A percentile compares a stretch with the other conserved stretches of the same genome.
phyloP scores from a whole-genome alignment of 35 echinoderm and acorn worm species.

The Holothuria glaberrima region DNA sequence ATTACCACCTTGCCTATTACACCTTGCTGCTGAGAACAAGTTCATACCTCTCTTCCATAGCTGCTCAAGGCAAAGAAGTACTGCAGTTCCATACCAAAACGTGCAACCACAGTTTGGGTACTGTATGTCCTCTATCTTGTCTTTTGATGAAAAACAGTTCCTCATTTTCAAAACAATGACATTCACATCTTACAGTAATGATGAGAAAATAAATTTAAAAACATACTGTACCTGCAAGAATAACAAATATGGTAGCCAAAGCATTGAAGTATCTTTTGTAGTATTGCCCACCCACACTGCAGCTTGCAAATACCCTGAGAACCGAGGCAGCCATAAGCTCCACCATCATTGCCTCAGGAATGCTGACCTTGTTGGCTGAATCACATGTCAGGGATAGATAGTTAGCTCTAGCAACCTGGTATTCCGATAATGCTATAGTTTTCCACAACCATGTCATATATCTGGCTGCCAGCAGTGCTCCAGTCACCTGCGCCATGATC shows the following conservation, averaged over 20 bases:
- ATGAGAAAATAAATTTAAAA: too few relatives aligned
- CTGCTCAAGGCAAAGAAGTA: too few relatives aligned
- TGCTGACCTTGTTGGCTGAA: slow-evolving; percentile 38
- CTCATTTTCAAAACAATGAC: too few relatives aligned
- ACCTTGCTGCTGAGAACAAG: too few relatives aligned
- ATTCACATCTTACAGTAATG: too few relatives aligned
- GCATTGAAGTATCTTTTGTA: slow-evolving; percentile 40
- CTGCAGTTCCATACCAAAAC: too few relatives aligned
- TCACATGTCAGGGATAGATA: slow-evolving; percentile 47
- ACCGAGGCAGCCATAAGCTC: slow-evolving; percentile 21
- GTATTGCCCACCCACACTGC: slow-evolving; percentile 6
- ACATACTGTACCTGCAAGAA: slow-evolving; percentile 40
- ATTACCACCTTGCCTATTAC: too few relatives aligned
- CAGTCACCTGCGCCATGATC: slow-evolving; percentile 59
- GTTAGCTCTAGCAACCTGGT: slow-evolving; percentile 7
- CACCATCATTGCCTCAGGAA: slow-evolving; percentile 48
- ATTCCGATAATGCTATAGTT: slow-evolving; percentile 33
- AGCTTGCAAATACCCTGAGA: slow-evolving; percentile 43
- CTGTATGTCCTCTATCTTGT: too few relatives aligned
- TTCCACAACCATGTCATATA: slow-evolving; percentile 64
- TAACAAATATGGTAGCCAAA: slow-evolving; percentile 16
- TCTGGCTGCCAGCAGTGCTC: slow-evolving; percentile 25
- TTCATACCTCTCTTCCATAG: too few relatives aligned
- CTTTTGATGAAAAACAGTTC: too few relatives aligned
- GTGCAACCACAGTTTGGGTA: too few relatives aligned